A percentile compares a stretch with the other conserved stretches of the same genome.
These are phyloP conservation scores for Antidorcas marsupialis DNA, from an alignment of 2,113 vertebrate genomes.

Conservation along the genomic window DNA sequence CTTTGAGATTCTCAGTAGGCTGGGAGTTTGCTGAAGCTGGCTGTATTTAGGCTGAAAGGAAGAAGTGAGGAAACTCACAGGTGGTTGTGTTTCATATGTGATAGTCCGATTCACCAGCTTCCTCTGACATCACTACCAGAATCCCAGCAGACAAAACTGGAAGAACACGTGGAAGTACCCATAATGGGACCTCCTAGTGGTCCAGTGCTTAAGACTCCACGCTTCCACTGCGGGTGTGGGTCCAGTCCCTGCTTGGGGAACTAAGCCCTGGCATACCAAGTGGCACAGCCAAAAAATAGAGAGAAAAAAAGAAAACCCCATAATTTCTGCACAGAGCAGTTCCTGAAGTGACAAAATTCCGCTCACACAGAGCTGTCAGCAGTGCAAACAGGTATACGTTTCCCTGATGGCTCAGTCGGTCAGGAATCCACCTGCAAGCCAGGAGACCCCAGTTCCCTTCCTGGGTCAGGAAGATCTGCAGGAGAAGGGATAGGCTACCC, in stretches of 20 bases:
- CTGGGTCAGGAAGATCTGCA: fast-evolving
- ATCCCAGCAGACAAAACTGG: background rate
- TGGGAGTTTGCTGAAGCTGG: background rate
- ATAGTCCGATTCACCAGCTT: background rate
- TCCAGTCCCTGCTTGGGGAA: background rate
- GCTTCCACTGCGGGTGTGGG: background rate
- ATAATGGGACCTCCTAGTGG: background rate
- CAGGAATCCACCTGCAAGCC: background rate
- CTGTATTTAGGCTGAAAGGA: background rate
- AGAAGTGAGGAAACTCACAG: background rate
- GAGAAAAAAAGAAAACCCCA: background rate
- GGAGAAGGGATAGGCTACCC: background rate
- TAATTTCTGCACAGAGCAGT: background rate
- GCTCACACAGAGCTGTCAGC: background rate
- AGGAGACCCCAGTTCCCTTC: background rate
- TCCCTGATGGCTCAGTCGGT: background rate
- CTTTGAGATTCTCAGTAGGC: background rate
- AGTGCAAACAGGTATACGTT: background rate
- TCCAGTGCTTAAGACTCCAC: background rate
- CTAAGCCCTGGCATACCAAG: background rate
- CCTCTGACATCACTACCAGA: background rate
- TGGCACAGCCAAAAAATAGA: background rate
- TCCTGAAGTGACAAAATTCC: background rate
- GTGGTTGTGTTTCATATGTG: background rate
- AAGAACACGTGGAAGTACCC: background rate